These are phyloP conservation scores for Hippocampus barbouri DNA, from an alignment of 2,113 vertebrate genomes.

Conservation along the genomic window DNA sequence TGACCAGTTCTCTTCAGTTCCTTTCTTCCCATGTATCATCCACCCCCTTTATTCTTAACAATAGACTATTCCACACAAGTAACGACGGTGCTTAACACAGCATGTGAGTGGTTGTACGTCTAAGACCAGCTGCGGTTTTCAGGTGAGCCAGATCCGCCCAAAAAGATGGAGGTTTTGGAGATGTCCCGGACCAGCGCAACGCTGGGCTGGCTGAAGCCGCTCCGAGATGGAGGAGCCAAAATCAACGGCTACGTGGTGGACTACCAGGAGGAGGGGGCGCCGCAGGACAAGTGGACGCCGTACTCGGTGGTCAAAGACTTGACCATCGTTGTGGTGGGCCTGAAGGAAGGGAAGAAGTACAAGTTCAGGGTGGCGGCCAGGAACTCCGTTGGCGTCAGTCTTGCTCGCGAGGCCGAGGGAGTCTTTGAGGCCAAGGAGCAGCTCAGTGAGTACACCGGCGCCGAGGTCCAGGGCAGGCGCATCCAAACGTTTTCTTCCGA, in stretches of 20 bases:
- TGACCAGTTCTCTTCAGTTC: no score
- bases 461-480: background rate
- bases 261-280: conserved; percentile 82
- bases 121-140: conserved; percentile 7
- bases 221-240: conserved; percentile 93
- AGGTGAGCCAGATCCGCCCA: conserved; percentile 97
- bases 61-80: no score
- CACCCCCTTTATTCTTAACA: no score
- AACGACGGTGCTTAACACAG: background rate
- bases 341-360: conserved; percentile 94
- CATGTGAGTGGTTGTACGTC: background rate
- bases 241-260: conserved; percentile 94
- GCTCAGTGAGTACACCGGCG: conserved; percentile 80
- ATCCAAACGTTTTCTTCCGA: background rate
- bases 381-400: conserved; percentile 88
- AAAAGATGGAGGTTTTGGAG: conserved; percentile 93
- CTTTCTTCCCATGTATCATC: no score
- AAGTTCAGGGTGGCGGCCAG: conserved; percentile 94
- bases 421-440: conserved; percentile 95
- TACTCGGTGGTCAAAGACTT: conserved; percentile 96
- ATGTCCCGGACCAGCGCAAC: conserved; percentile 90
- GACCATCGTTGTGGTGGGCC: conserved; percentile 88
- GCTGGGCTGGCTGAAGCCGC: conserved; percentile 89
- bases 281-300: conserved; percentile 87
- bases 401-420: conserved; percentile 88